phyloP scores from a whole-genome alignment of 2,113 vertebrate species.

The Pachycephala philippinensis region DNA sequence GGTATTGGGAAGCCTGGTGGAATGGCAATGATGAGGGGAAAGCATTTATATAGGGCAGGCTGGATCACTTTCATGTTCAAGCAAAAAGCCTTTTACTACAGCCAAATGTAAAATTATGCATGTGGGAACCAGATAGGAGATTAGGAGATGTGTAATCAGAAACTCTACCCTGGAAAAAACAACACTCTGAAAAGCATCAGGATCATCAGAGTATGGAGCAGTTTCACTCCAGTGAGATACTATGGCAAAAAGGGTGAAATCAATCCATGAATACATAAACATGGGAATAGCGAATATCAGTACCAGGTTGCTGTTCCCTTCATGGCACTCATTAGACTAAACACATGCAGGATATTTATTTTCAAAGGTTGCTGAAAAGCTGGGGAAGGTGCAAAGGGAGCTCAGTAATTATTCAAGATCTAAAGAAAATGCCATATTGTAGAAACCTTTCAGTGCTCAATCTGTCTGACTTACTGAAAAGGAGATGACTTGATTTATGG shows the following conservation, averaged over 20 bases:
- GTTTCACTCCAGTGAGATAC: background rate
- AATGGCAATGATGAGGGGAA: background rate
- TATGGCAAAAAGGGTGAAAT: slow-evolving; percentile 17
- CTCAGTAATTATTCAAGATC: background rate
- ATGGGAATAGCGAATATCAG: background rate
- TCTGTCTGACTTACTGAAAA: background rate
- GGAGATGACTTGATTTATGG: background rate
- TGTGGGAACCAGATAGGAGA: slow-evolving; percentile 18
- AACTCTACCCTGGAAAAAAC: slow-evolving; percentile 34
- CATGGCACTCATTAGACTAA: background rate
- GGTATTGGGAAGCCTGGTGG: background rate
- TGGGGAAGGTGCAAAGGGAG: background rate
- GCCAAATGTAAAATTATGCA: slow-evolving; percentile 47
- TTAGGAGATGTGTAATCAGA: slow-evolving; percentile 6
- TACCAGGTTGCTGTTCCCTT: background rate
- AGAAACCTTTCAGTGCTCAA: background rate
- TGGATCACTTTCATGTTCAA: background rate
- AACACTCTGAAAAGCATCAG: background rate
- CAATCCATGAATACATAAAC: slow-evolving; percentile 22
- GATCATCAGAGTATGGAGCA: background rate
- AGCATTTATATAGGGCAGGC: background rate
- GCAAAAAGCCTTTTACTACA: background rate
- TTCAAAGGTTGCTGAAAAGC: slow-evolving; percentile 8
- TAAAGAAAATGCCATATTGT: background rate
- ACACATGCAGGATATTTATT: slow-evolving; percentile 3